Percentiles rank a stretch among this genome's conserved stretches.
phyloP scores from a whole-genome alignment of 2,888 invertebrate species.

The Caradrina clavipalpis region DNA sequence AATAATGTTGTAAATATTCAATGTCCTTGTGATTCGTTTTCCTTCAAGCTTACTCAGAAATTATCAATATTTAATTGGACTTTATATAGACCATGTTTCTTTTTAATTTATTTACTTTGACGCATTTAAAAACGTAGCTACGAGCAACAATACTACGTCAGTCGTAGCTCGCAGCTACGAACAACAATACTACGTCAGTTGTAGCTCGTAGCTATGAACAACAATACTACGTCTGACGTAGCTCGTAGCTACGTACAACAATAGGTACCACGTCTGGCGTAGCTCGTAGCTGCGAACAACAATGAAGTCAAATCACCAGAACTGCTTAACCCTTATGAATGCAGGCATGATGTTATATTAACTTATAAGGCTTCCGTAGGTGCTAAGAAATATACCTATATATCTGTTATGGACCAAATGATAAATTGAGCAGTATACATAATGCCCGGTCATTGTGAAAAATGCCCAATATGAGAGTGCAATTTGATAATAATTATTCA shows the following conservation, averaged over 20 bases:
- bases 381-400: too few relatives aligned
- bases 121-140: too few relatives aligned
- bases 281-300: too few relatives aligned
- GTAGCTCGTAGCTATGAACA: neutral
- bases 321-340: too few relatives aligned
- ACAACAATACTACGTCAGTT: neutral
- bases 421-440: too few relatives aligned
- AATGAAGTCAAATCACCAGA: too few relatives aligned
- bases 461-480: too few relatives aligned
- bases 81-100: conserved; percentile 13
- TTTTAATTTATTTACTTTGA: neutral
- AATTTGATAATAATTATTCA: too few relatives aligned
- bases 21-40: conserved; percentile 1
- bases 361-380: too few relatives aligned
- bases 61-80: conserved; percentile 12
- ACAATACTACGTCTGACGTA: neutral
- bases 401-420: too few relatives aligned
- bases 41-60: neutral
- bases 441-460: too few relatives aligned
- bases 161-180: neutral
- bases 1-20: conserved; percentile 29
- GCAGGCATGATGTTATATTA: too few relatives aligned
- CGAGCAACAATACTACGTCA: neutral
- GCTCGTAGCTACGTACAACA: neutral
- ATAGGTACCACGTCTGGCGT: neutral